These are phyloP conservation scores for Trinorchestia longiramus DNA, from an alignment of 1,140 invertebrate genomes.

Conservation along the genomic window DNA sequence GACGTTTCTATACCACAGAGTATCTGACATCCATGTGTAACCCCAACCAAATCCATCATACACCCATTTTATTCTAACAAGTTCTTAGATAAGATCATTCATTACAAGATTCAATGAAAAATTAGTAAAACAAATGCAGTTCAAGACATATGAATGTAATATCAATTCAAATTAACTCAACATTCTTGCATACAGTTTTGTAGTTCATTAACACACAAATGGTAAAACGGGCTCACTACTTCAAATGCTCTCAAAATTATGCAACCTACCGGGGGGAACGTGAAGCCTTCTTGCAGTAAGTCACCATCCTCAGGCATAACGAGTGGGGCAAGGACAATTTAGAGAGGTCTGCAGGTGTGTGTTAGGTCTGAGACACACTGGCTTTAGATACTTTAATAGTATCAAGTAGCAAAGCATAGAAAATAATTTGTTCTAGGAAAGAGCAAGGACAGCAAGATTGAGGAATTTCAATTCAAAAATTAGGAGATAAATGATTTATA, in stretches of 20 bases:
- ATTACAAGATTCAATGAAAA: neutral
- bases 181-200: neutral
- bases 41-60: neutral
- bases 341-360: neutral
- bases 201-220: neutral
- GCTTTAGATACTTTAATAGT: neutral
- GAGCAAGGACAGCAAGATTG: neutral
- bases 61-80: neutral
- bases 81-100: neutral
- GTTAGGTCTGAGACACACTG: neutral
- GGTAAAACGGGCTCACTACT: neutral
- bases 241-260: neutral
- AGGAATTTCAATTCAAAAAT: neutral
- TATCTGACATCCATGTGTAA: neutral
- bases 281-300: slow-evolving; percentile 1
- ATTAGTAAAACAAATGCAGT: neutral
- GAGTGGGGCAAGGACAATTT: neutral
- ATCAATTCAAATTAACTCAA: neutral
- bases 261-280: slow-evolving; percentile 6
- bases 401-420: neutral
- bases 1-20: no score
- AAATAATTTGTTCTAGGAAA: neutral
- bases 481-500: neutral
- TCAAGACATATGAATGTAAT: neutral
- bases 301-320: neutral